These are phyloP conservation scores for Neodontobutis hainanensis DNA, from an alignment of 2,113 vertebrate species.

Conservation along the genomic window DNA sequence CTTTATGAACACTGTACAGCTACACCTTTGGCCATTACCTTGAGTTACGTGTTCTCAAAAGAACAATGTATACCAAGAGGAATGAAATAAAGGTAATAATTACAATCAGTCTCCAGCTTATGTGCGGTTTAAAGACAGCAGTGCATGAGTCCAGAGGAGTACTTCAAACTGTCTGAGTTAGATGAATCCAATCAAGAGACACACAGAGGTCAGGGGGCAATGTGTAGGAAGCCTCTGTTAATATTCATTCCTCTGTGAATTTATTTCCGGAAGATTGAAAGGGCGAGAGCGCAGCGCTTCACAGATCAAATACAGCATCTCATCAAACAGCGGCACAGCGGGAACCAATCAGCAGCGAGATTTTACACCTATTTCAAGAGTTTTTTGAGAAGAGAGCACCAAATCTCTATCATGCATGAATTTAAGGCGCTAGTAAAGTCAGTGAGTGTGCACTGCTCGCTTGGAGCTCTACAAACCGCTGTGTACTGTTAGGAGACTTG, in stretches of 20 bases:
- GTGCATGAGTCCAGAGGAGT: too few relatives aligned
- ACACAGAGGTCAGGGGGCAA: constrained; percentile 6
- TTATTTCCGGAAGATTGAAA: constrained; percentile 45
- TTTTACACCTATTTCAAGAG: constrained; percentile 29
- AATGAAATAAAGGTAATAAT: too few relatives aligned
- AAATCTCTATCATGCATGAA: background rate
- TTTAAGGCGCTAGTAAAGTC: background rate
- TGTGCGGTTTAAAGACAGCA: too few relatives aligned
- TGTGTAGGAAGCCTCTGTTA: constrained; percentile 8
- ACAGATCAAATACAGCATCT: constrained; percentile 42
- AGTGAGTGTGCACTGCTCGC: background rate
- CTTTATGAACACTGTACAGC: too few relatives aligned
- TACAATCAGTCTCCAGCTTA: too few relatives aligned
- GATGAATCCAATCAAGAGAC: background rate
- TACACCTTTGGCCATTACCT: too few relatives aligned
- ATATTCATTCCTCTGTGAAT: constrained; percentile 42
- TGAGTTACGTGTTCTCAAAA: too few relatives aligned
- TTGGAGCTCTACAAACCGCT: background rate
- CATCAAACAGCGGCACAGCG: constrained; percentile 43
- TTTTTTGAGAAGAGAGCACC: constrained; percentile 6
- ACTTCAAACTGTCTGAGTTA: too few relatives aligned
- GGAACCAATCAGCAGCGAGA: constrained; percentile 49
- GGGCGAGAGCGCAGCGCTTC: background rate
- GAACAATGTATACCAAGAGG: too few relatives aligned
- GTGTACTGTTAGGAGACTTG: background rate